Percentiles rank a stretch among this genome's conserved stretches.
phyloP scores from a whole-genome alignment of 2,888 invertebrate genomes.

The Acanthosepion pharaonis region DNA sequence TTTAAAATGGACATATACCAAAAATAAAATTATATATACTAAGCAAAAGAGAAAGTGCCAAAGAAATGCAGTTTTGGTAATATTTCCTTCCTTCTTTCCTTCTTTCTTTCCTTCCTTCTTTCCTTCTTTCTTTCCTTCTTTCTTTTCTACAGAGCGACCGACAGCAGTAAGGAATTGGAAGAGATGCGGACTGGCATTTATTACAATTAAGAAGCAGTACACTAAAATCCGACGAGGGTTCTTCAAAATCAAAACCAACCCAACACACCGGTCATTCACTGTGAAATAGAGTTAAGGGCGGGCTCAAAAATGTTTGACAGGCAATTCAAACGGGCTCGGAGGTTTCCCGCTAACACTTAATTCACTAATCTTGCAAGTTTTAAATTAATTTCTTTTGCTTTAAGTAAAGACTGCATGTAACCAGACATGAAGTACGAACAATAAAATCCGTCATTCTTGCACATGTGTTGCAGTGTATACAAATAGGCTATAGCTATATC shows the following conservation, averaged over 20 bases:
- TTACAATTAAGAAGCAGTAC: slow-evolving; percentile 33
- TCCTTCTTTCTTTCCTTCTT: not conserved
- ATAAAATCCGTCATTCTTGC: not conserved
- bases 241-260: not conserved
- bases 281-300: not conserved
- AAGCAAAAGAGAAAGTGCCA: too few relatives aligned
- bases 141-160: not conserved
- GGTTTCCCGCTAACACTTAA: not conserved
- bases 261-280: not conserved
- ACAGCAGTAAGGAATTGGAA: not conserved
- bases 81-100: not conserved
- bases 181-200: not conserved
- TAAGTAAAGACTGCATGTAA: not conserved
- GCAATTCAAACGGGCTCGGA: not conserved
- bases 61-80: not conserved
- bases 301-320: not conserved
- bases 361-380: not conserved
- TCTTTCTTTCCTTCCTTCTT: not conserved
- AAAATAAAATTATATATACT: too few relatives aligned
- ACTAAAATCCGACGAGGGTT: not conserved
- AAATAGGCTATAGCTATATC: not conserved
- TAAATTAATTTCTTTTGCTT: not conserved
- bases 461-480: not conserved
- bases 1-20: not conserved
- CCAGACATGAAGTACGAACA: not conserved